A percentile compares a stretch with the other conserved stretches of the same genome.
Evolutionary conservation across 2,888 invertebrate genomes (phyloP).

Genomic region (Hartigia nigra): DNA sequence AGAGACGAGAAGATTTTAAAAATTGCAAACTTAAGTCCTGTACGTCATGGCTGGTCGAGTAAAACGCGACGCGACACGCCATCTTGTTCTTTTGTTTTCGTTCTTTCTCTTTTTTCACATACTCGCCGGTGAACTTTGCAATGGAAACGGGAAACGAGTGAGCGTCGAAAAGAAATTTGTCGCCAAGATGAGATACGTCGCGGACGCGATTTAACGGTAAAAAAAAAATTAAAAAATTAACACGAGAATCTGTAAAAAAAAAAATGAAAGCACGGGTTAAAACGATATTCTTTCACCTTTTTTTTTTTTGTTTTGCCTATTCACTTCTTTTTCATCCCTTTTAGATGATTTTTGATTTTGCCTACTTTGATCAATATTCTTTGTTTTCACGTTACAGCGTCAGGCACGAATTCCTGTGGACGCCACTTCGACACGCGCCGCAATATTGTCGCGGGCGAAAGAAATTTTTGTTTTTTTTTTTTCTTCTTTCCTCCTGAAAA

Average conservation of each 20-base stretch:
- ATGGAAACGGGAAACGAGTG: background rate
- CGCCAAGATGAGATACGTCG: background rate
- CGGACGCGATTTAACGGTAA: background rate
- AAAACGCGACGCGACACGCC: background rate
- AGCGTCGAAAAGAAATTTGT: background rate
- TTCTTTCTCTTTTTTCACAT: too few species aligned
- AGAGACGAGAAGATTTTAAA: background rate
- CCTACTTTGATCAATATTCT: slow-evolving; percentile 17
- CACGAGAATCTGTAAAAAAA: too few species aligned
- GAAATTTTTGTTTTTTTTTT: background rate
- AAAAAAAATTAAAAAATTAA: too few species aligned
- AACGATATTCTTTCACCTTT: background rate
- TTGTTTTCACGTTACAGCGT: background rate
- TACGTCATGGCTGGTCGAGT: slow-evolving; percentile 17
- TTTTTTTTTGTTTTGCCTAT: too few species aligned
- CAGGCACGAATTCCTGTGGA: background rate
- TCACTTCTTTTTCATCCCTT: background rate
- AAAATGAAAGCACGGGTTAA: background rate
- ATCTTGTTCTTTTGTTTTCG: background rate
- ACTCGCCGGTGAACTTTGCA: background rate
- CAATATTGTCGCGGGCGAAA: background rate
- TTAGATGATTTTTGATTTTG: slow-evolving; percentile 16
- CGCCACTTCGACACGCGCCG: background rate
- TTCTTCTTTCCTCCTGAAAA: too few species aligned
- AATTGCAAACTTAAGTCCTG: background rate